Base-by-base conservation (phyloP, 1,140 invertebrate genomes). In the Gryon sp. region DNA sequence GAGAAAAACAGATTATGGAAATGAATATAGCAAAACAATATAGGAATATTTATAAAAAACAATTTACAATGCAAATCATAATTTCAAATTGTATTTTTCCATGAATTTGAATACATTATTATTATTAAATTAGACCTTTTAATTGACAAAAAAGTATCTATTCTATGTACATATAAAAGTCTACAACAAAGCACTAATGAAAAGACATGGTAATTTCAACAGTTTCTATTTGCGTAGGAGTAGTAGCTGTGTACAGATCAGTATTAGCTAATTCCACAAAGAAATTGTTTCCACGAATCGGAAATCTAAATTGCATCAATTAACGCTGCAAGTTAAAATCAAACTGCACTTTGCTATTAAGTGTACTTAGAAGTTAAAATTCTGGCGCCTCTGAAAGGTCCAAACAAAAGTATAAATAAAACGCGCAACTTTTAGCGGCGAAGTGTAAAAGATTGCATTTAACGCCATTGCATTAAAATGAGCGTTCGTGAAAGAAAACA, bases 201-300 rank as follows among this genome's bases (percentile, higher is more conserved):
- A n/a, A n/a, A n/a, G n/a, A n/a, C n/a, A n/a, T n/a, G n/a, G n/a
- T n/a, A n/a, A n/a, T n/a, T n/a, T 36, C 46, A 50, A 34, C 28
- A 26, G 24, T 65, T 41, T 41, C n/a, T n/a, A n/a, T n/a, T n/a
- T n/a, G n/a, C n/a, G n/a, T n/a, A n/a, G n/a, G n/a, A n/a, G n/a
- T n/a, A 52, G 36, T 15, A 40, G 40, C 22, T n/a, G 11, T 19
- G 57, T 36, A 30, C 45, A 22, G 15, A 62, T 30, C n/a, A 18
- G 46, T 45, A 55, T 66, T 66, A 66, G 32, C 50, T 15, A 66
- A 66, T 66, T 66, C 62, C 36, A 55, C 55, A 55, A 36, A 50
- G 50, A 3, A 38, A 55, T 55, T 68, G 40, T 48, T 68, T 68
- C 15, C n/a, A 7, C 40, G 62, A 46, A 46, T 65, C 60, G 60